Evolutionary conservation across 2,888 invertebrate species (phyloP).

Genomic region (Ashinkailepas kermadecensis): DNA sequence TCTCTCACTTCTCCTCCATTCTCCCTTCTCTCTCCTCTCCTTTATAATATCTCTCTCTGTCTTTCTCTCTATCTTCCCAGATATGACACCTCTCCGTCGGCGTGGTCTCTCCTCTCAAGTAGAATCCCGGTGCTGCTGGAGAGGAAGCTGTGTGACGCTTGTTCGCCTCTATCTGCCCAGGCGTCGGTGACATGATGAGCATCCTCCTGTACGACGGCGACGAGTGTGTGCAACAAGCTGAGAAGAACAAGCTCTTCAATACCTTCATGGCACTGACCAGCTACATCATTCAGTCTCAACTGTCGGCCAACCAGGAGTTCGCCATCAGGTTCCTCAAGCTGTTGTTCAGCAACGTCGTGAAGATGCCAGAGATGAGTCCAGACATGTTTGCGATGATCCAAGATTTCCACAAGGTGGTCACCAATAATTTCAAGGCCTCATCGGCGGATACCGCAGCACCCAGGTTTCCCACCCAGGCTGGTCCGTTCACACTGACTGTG

Average conservation of each 20-base stretch:
- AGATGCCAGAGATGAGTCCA: not conserved
- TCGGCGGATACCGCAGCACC: not conserved
- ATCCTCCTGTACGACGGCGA: not conserved
- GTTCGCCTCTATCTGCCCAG: not conserved
- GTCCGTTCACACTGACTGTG: too few relatives aligned
- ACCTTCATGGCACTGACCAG: not conserved
- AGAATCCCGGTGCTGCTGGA: too few relatives aligned
- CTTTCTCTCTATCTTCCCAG: too few relatives aligned
- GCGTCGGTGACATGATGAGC: not conserved
- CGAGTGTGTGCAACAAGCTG: not conserved
- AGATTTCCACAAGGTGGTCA: not conserved
- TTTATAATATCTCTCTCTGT: too few relatives aligned
- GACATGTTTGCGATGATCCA: not conserved
- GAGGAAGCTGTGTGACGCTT: too few relatives aligned
- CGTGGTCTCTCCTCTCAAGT: too few relatives aligned
- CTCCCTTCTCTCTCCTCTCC: too few relatives aligned
- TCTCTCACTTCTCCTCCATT: too few relatives aligned
- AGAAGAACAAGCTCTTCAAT: not conserved
- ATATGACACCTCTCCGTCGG: too few relatives aligned
- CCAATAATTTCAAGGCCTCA: not conserved
- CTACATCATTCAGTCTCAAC: not conserved
- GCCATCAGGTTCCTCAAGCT: not conserved
- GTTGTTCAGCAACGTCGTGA: not conserved
- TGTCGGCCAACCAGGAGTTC: not conserved
- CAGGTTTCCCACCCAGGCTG: too few relatives aligned